These are phyloP conservation scores for Malurus alboscapulatus DNA, from an alignment of 2,113 vertebrate species.

Conservation along the genomic window DNA sequence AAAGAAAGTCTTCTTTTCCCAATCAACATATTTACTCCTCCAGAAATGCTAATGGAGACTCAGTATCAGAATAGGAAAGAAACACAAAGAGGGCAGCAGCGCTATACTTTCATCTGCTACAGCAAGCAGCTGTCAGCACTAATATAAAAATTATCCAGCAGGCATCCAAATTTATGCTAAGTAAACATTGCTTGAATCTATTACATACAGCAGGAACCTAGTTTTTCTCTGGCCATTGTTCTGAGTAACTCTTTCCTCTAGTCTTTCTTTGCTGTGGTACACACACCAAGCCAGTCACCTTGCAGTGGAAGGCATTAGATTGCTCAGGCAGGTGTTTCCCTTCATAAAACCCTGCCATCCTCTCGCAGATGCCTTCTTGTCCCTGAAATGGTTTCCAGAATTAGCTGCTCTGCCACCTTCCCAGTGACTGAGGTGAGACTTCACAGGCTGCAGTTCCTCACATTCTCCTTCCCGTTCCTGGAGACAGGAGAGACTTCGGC, in stretches of 20 bases:
- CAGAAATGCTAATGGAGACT: conserved; percentile 46
- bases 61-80: not conserved
- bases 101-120: conserved; percentile 29
- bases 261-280: not conserved
- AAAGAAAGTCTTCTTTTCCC: not conserved
- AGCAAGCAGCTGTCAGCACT: not conserved
- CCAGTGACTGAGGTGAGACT: not conserved
- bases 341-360: fast-evolving
- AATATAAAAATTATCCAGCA: conserved; percentile 8
- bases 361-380: not conserved
- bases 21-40: not conserved
- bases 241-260: not conserved
- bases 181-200: conserved; percentile 25
- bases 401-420: not conserved
- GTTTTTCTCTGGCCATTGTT: not conserved
- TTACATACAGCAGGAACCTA: not conserved
- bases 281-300: not conserved
- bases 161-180: conserved; percentile 1
- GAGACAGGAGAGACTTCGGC: not conserved
- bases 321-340: not conserved
- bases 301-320: not conserved
- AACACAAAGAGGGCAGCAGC: conserved; percentile 2
- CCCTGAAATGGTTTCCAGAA: not conserved
- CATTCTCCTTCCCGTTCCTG: not conserved
- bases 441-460: not conserved